phyloP scores from a whole-genome alignment of 2,888 invertebrate species.

The Pharmacophagus antenor region DNA sequence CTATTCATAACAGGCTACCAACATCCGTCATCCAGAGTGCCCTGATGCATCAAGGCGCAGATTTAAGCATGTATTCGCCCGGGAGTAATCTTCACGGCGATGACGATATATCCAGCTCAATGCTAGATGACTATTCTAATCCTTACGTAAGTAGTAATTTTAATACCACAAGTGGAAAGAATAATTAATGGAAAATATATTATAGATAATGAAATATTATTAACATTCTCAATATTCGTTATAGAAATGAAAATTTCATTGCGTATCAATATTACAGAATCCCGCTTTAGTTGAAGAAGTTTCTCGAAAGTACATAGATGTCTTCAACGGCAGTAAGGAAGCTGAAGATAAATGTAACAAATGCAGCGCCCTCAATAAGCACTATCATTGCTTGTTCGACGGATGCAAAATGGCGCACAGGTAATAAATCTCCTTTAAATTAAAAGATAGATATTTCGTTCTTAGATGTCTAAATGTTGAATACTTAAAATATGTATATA shows the following conservation, averaged over 20 bases:
- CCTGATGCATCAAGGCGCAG: slow-evolving; percentile 71
- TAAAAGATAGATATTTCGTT: too few species aligned
- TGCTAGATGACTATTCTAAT: slow-evolving; percentile 65
- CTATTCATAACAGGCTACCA: slow-evolving; percentile 51
- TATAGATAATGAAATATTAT: too few species aligned
- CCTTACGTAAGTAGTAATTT: slow-evolving; percentile 59
- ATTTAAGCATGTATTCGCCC: slow-evolving; percentile 73
- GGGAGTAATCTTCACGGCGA: slow-evolving; percentile 66
- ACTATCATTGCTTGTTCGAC: slow-evolving; percentile 92
- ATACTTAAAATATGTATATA: too few species aligned
- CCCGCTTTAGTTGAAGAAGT: slow-evolving; percentile 81
- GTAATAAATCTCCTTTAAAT: slow-evolving; percentile 51
- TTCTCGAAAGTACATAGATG: slow-evolving; percentile 75
- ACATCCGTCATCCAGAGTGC: slow-evolving; percentile 74
- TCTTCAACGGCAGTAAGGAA: slow-evolving; percentile 73
- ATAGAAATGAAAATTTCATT: background rate
- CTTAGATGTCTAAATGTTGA: too few species aligned
- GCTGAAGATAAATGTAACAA: slow-evolving; percentile 77
- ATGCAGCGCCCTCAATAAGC: slow-evolving; percentile 87
- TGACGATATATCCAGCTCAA: slow-evolving; percentile 70
- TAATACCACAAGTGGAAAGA: too few species aligned
- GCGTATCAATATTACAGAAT: slow-evolving; percentile 52
- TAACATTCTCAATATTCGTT: too few species aligned
- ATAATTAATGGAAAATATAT: too few species aligned
- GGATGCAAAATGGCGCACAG: slow-evolving; percentile 87